Percentiles rank a stretch among this genome's conserved stretches.
Conservation (phyloP, 2,797 vertebrate genomes). For the Sebastes diploproa region DNA sequence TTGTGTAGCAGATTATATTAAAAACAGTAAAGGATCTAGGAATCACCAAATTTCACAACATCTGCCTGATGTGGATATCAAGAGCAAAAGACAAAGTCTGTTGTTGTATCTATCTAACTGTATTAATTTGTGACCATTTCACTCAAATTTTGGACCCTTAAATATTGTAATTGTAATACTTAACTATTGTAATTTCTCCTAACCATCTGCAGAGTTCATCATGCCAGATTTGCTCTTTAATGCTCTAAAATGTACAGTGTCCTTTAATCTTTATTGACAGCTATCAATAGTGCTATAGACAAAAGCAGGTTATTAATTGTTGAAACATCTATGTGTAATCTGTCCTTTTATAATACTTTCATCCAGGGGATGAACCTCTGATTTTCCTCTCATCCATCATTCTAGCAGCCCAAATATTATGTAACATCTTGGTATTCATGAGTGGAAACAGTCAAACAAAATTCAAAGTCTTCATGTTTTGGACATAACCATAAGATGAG, state of each 20-base stretch:
- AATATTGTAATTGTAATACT: background rate
- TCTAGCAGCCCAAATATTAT: conserved; percentile 21
- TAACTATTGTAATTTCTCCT: background rate
- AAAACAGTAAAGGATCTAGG: background rate
- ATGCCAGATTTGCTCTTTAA: background rate
- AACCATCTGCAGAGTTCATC: background rate
- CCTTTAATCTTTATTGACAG: background rate
- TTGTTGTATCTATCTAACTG: background rate
- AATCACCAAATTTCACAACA: background rate
- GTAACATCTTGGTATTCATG: conserved; percentile 7
- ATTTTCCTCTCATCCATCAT: conserved; percentile 7
- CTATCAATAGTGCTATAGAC: background rate
- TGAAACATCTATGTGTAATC: background rate
- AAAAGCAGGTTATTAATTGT: background rate
- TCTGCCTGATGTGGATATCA: too few relatives aligned
- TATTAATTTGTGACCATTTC: background rate
- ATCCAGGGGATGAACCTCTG: background rate
- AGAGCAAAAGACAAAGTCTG: too few relatives aligned
- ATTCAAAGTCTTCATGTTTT: conserved; percentile 4
- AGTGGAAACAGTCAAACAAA: conserved; percentile 3
- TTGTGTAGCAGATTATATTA: background rate
- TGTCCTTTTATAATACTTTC: background rate
- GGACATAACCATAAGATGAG: background rate
- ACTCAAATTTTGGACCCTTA: background rate
- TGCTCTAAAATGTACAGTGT: background rate